A percentile compares a stretch with the other conserved stretches of the same genome.
phyloP scores from a whole-genome alignment of 2,113 vertebrate genomes.

The Vanacampus margaritifer region DNA sequence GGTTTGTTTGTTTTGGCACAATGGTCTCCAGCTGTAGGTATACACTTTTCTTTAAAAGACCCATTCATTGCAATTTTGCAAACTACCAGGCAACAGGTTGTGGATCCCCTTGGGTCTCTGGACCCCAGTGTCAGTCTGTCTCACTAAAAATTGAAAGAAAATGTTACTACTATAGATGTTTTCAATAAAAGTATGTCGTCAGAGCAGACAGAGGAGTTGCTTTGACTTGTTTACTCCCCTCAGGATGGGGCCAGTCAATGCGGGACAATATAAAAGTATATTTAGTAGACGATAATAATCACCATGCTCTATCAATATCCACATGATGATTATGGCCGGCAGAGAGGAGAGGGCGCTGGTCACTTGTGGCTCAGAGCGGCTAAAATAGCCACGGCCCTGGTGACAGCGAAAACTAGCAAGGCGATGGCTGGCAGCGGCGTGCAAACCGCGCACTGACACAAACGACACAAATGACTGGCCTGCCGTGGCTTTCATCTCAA shows the following conservation, averaged over 20 bases:
- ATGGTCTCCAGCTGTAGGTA: too few species aligned
- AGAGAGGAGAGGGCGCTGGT: slow-evolving; percentile 61
- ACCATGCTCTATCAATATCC: slow-evolving; percentile 65
- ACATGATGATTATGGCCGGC: slow-evolving; percentile 64
- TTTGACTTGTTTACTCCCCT: slow-evolving; percentile 47
- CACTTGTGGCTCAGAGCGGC: slow-evolving; percentile 67
- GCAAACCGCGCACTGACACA: slow-evolving; percentile 68
- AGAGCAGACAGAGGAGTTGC: background rate
- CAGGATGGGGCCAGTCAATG: slow-evolving; percentile 43
- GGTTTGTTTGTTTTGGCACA: too few species aligned
- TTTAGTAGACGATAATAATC: slow-evolving; percentile 64
- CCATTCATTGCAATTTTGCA: too few species aligned
- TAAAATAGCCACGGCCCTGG: slow-evolving; percentile 64
- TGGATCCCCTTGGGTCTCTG: too few species aligned
- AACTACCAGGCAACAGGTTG: too few species aligned
- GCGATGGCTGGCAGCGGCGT: slow-evolving; percentile 51
- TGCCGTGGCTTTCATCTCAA: slow-evolving; percentile 63
- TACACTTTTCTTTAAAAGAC: too few species aligned
- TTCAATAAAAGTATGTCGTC: background rate
- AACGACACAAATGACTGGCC: slow-evolving; percentile 69
- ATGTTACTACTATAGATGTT: background rate
- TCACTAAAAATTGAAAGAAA: too few species aligned
- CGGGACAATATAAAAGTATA: slow-evolving; percentile 54
- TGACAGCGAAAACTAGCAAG: slow-evolving; percentile 53
- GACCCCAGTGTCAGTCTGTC: too few species aligned